Evolutionary conservation across 2,113 vertebrate genomes (phyloP).

Genomic region (Dromaius novaehollandiae): DNA sequence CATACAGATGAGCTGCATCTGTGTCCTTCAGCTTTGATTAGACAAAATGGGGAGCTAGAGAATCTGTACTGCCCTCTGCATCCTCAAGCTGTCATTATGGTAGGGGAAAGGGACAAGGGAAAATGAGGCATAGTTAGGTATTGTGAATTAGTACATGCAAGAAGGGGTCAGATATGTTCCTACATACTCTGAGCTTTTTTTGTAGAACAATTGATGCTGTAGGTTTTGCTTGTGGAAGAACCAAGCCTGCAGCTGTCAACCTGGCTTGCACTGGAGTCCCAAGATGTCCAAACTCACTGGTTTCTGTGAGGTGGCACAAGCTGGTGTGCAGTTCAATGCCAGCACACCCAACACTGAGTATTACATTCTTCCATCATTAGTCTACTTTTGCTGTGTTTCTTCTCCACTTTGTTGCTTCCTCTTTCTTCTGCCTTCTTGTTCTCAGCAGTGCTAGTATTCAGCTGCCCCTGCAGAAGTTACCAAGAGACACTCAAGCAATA

Average conservation of each 20-base stretch:
- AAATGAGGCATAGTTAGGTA: background rate
- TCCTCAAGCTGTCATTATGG: background rate
- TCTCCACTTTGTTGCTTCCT: background rate
- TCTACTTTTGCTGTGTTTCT: background rate
- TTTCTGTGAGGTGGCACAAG: background rate
- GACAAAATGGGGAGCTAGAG: background rate
- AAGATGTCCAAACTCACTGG: background rate
- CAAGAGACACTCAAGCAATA: background rate
- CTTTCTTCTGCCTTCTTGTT: background rate
- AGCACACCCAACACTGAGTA: background rate
- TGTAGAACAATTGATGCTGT: fast-evolving
- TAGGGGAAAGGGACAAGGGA: background rate
- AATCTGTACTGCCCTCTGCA: background rate
- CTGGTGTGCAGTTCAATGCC: background rate
- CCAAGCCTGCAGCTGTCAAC: background rate
- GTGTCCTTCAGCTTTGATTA: background rate
- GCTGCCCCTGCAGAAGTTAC: background rate
- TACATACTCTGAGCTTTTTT: background rate
- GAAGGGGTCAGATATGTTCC: background rate
- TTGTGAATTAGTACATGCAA: background rate
- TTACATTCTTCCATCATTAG: background rate
- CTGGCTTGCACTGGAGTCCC: background rate
- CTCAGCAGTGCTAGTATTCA: background rate
- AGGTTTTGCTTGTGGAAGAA: background rate
- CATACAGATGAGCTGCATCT: background rate